Evolutionary conservation across 2,797 vertebrate species (phyloP).

Genomic region (Mallotus villosus): DNA sequence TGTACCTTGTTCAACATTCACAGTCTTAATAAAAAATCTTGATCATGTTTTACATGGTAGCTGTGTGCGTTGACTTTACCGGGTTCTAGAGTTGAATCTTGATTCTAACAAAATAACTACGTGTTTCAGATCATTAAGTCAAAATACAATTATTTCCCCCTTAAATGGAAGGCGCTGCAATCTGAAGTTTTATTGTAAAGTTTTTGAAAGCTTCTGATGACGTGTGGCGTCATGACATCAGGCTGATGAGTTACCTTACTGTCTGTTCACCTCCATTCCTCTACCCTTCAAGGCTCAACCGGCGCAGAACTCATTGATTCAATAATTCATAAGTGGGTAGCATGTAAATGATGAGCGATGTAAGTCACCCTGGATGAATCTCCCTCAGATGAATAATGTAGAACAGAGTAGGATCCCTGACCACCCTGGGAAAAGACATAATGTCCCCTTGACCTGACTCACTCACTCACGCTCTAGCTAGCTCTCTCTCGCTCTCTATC

Average conservation of each 20-base stretch:
- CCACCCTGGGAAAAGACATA: slow-evolving; percentile 1
- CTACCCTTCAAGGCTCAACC: slow-evolving; percentile 53
- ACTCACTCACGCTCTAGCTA: not conserved
- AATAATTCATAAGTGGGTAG: slow-evolving; percentile 64
- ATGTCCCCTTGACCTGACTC: slow-evolving; percentile 25
- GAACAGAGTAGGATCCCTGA: slow-evolving; percentile 44
- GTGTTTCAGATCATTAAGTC: too few relatives aligned
- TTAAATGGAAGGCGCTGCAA: too few relatives aligned
- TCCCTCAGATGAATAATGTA: slow-evolving; percentile 64
- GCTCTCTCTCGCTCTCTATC: slow-evolving; percentile 18
- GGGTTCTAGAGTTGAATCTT: too few relatives aligned
- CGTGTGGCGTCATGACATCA: too few relatives aligned
- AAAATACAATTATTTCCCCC: too few relatives aligned
- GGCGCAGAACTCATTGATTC: slow-evolving; percentile 51
- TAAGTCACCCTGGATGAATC: slow-evolving; percentile 64
- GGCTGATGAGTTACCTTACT: too few relatives aligned
- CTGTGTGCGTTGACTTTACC: too few relatives aligned
- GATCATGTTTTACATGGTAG: too few relatives aligned
- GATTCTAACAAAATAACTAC: too few relatives aligned
- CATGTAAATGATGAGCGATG: slow-evolving; percentile 62
- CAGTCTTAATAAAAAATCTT: not conserved
- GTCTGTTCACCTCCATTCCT: slow-evolving; percentile 2
- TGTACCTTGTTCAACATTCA: too few relatives aligned
- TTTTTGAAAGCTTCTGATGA: not conserved
- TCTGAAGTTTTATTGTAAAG: not conserved